Percentiles rank a stretch among this genome's conserved stretches.
Conservation (phyloP, 2,888 invertebrate species). For the Lasioglossum lativentre region DNA sequence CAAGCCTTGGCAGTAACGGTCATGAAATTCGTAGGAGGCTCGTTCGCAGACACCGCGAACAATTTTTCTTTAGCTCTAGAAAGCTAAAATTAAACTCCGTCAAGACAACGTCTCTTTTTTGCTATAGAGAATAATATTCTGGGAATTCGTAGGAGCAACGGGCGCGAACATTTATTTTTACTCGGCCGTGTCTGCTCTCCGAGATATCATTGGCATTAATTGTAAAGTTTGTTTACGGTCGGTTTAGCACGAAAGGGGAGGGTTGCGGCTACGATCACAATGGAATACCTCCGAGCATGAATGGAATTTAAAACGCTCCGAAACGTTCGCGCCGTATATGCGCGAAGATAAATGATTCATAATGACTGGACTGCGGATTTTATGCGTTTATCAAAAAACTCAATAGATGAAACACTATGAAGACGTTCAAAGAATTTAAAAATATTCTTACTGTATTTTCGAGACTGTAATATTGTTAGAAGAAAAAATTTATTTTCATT, state of each 20-base stretch:
- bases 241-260: slow-evolving; percentile 11
- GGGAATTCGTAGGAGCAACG: background rate
- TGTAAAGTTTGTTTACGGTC: slow-evolving; percentile 11
- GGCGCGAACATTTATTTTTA: slow-evolving; percentile 1
- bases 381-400: background rate
- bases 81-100: slow-evolving; percentile 45
- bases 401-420: background rate
- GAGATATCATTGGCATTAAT: background rate
- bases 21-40: slow-evolving; percentile 28
- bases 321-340: background rate
- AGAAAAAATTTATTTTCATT: too few species aligned
- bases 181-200: background rate
- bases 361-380: background rate
- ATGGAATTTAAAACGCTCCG: slow-evolving; percentile 5
- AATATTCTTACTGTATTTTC: background rate
- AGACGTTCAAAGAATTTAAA: background rate
- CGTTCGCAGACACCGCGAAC: slow-evolving; percentile 26
- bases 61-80: slow-evolving; percentile 45
- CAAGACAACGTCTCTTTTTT: slow-evolving; percentile 39
- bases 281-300: slow-evolving; percentile 3
- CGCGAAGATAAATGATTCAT: slow-evolving; percentile 1
- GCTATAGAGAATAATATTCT: slow-evolving; percentile 27
- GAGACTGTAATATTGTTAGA: too few species aligned
- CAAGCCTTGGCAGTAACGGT: slow-evolving; percentile 5
- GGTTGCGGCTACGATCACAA: background rate